Base-by-base conservation (phyloP, 2,797 vertebrate species). In the Myripristis jacobus region DNA sequence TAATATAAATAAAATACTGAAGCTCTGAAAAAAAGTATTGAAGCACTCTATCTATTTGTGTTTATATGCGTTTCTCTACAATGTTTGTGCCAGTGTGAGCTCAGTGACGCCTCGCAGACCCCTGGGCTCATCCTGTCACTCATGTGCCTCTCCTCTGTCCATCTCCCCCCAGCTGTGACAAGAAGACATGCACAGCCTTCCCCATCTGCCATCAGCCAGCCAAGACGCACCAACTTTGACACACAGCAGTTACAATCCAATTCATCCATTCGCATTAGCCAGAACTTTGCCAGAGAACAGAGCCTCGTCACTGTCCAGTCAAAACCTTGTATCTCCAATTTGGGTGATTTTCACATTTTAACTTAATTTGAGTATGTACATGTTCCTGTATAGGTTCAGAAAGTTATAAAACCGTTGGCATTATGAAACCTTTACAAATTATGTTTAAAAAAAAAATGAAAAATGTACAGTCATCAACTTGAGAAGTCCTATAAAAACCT, bases 211-310 rank as follows among this genome's bases (percentile, higher is more conserved):
- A 34, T 57, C 24, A 56, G 22, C 8, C 56, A 57, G 38, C 47
- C 11, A 31, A 38, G 16, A 24, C 55, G 2, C 13, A 31, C 5
- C 18, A 6, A 4, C 6, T 46, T 58, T 67, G 55, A 51, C 65
- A 65, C 27, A 53, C 25, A 61, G 25, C n/a, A 11, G 6, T 67
- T 41, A 31, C 9, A 77, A 25, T 53, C 76, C 18, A 60, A 7
- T 61, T 41, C 34, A 63, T 67, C 6, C 9, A 46, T 59, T 62
- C 44, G 34, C 11, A 2, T 12, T 15, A 25, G n/a, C 56, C 76
- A 24, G 27, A 56, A 7, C 29, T 55, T 62, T 66, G 25, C 54
- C 10, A 73, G 78, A 71, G 56, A 70, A 41, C 53, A 6, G 62
- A 77, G 13, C 25, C n/a, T n/a, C n/a, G n/a, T n/a, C n/a, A n/a